Base-by-base conservation (phyloP, 2,113 vertebrate species). In the Lichenostomus cassidix region DNA sequence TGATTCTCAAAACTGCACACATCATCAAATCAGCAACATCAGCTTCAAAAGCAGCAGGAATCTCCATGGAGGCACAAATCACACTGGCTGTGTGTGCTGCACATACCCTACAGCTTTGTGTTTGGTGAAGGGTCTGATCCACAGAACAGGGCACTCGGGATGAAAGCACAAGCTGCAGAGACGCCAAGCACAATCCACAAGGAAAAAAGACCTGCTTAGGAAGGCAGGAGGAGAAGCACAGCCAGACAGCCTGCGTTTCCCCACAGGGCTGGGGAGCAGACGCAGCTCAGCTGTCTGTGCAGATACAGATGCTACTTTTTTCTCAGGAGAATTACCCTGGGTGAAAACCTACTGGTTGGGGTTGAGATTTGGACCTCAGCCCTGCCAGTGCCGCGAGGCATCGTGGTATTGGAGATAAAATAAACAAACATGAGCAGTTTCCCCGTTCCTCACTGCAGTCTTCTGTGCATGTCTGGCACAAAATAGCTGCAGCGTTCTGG, bases 391-490 rank as follows among this genome's bases (percentile, higher is more conserved):
- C 85, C 4, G 5, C 0, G 3, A 94, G 90, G 88, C 85, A 92
- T 39, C 1, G 3, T 81, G 85, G 88, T 80, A 75, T 1, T 83
- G 86, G 95, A 96, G 90, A 96, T 90, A 86, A 95, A 97, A 90
- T 86, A 96, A 96, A 96, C 92, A 96, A 94, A 92, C 4, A 21
- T 12, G 25, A 94, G 73, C 95, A 89, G 85, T 83, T 95, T 92
- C 93, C 92, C 75, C 94, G 2, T 92, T 92, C 56, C 88, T 93
- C 53, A 12, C 52, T 86, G 83, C 88, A 90, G 93, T 58, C 79
- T 95, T 94, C 41, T 81, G 56, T 68, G 85, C 60, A 56, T 0
- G 56, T 56, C 95, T 96, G 93, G 95, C 93, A 96, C 39, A 68
- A 75, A 90, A 35, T 68, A 90, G 77, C 93, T 90, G 92, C 93